Conservation (phyloP, 2,797 vertebrate genomes). For the Anguilla megastoma region DNA sequence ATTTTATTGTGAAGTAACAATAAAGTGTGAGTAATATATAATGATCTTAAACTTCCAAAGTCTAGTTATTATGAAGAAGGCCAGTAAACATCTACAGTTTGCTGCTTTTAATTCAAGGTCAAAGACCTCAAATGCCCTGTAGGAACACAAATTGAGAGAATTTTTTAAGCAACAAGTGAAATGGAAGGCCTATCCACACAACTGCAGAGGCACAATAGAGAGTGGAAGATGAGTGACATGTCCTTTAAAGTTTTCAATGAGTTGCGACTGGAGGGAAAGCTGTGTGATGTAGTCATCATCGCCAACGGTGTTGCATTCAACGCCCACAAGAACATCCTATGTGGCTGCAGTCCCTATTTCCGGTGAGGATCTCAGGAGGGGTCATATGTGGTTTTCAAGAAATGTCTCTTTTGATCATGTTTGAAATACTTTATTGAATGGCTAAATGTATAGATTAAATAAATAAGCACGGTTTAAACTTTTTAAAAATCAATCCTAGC, state of each 20-base stretch:
- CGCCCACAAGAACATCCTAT: slow-evolving; percentile 76
- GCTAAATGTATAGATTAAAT: too few relatives aligned
- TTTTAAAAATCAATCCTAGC: too few relatives aligned
- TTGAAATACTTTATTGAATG: neutral
- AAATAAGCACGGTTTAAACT: too few relatives aligned
- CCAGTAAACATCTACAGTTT: neutral
- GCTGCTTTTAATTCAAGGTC: neutral
- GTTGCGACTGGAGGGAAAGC: slow-evolving; percentile 70
- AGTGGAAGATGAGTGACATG: slow-evolving; percentile 69
- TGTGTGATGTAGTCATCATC: slow-evolving; percentile 71
- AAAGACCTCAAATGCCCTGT: neutral
- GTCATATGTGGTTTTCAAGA: too few relatives aligned
- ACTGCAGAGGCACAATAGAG: slow-evolving; percentile 60
- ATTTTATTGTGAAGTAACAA: slow-evolving; percentile 15
- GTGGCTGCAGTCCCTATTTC: slow-evolving; percentile 75
- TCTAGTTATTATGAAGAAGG: neutral
- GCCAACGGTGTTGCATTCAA: slow-evolving; percentile 68
- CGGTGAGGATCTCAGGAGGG: slow-evolving; percentile 55
- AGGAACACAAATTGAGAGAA: neutral
- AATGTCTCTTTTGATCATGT: neutral
- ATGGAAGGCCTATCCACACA: slow-evolving; percentile 50
- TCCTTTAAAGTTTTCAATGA: slow-evolving; percentile 68
- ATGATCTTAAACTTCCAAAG: neutral
- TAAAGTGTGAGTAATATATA: neutral
- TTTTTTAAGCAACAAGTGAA: neutral